These are phyloP conservation scores for Orchestia grillus DNA, from an alignment of 1,140 invertebrate species.

Conservation along the genomic window DNA sequence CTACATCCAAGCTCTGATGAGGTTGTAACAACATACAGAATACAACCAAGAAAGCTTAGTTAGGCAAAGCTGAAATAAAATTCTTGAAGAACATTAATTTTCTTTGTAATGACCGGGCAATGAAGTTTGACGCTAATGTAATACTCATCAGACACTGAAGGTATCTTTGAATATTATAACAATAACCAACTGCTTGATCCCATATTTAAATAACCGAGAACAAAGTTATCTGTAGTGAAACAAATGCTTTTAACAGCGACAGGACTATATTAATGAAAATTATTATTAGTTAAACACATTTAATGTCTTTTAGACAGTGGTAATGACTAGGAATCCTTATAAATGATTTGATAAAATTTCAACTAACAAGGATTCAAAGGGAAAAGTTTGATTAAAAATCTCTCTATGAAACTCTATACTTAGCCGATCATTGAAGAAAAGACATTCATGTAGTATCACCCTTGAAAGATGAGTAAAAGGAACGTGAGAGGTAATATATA, in stretches of 20 bases:
- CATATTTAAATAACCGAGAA: not conserved
- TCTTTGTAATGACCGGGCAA: not conserved
- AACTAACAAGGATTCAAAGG: slow-evolving; percentile 49
- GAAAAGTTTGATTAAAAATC: slow-evolving; percentile 56
- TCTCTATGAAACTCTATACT: slow-evolving; percentile 36
- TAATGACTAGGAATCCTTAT: slow-evolving; percentile 54
- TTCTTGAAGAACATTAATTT: not conserved
- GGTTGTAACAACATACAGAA: not conserved
- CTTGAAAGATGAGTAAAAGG: not conserved
- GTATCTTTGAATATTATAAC: not conserved
- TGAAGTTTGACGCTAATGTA: not conserved
- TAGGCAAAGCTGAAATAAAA: not conserved
- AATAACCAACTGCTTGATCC: not conserved
- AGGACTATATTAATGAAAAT: slow-evolving; percentile 40
- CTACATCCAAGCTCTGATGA: slow-evolving; percentile 12
- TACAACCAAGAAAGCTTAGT: not conserved
- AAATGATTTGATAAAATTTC: slow-evolving; percentile 55
- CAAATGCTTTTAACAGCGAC: not conserved
- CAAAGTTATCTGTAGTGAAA: not conserved
- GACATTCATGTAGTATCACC: not conserved
- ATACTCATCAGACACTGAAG: not conserved
- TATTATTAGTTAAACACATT: slow-evolving; percentile 51
- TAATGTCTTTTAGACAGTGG: slow-evolving; percentile 51
- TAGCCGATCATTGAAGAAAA: slow-evolving; percentile 36
- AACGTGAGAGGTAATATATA: not conserved